A percentile compares a stretch with the other conserved stretches of the same genome.
Conservation (phyloP, 2,888 invertebrate genomes). For the Drosophila colorata region DNA sequence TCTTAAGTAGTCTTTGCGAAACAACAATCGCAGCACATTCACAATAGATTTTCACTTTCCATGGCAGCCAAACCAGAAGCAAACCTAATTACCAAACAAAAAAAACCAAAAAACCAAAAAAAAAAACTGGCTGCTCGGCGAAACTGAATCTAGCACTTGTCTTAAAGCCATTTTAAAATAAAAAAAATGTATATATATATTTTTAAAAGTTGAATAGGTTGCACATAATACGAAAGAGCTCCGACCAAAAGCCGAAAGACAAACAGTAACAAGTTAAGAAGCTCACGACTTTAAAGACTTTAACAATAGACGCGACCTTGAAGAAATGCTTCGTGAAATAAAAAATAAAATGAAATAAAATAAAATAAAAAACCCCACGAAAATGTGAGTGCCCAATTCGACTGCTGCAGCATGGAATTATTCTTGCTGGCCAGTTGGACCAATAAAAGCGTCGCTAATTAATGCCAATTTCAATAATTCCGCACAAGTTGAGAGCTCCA, state of each 20-base stretch:
- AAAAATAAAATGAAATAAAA: conserved; percentile 12
- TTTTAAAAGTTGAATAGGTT: conserved; percentile 17
- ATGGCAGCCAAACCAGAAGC: conserved; percentile 23
- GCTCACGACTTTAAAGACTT: conserved; percentile 64
- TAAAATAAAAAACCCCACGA: conserved; percentile 24
- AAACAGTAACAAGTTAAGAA: conserved; percentile 70
- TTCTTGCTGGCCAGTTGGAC: conserved; percentile 38
- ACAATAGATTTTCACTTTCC: conserved; percentile 55
- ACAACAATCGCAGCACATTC: conserved; percentile 23
- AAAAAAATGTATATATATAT: neutral
- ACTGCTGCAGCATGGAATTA: conserved; percentile 15
- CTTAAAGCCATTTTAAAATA: conserved; percentile 34
- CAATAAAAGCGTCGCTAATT: conserved; percentile 79
- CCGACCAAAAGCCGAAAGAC: conserved; percentile 50
- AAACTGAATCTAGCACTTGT: conserved; percentile 49
- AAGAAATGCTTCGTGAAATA: conserved; percentile 50
- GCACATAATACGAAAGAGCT: conserved; percentile 40
- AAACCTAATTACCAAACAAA: conserved; percentile 32
- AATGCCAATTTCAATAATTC: conserved; percentile 74
- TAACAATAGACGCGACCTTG: conserved; percentile 74
- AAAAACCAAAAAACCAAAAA: conserved; percentile 2
- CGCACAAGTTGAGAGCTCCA: conserved; percentile 45
- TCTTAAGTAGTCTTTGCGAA: conserved; percentile 5
- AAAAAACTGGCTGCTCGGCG: conserved; percentile 7
- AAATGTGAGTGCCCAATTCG: conserved; percentile 15